A percentile compares a stretch with the other conserved stretches of the same genome.
phyloP scores from a whole-genome alignment of 37 sponge, comb jelly and placozoan species.

The Crambe crambe region DNA sequence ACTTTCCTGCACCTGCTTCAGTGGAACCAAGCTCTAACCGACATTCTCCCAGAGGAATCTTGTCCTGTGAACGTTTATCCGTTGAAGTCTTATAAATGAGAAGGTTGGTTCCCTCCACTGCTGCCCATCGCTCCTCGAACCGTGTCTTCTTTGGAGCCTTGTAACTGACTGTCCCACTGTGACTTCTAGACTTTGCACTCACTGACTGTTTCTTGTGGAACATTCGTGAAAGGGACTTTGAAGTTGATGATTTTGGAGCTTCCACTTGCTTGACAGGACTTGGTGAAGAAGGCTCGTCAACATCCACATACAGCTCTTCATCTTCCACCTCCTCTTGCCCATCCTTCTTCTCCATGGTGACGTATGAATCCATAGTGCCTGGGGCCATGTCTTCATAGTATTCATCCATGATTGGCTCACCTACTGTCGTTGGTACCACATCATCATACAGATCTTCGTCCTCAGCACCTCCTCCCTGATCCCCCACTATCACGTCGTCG shows the following conservation, averaged over 20 bases:
- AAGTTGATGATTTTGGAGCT: not conserved
- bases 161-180: conserved; percentile 20
- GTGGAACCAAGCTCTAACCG: conserved; percentile 12
- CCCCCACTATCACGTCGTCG: conserved; percentile 46
- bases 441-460: conserved; percentile 47
- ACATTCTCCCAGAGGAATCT: conserved; percentile 26
- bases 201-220: conserved; percentile 2
- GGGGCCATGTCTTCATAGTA: conserved; percentile 51
- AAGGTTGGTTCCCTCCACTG: conserved; percentile 32
- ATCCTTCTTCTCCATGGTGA: conserved; percentile 20
- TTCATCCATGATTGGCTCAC: conserved; percentile 7
- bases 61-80: conserved; percentile 31
- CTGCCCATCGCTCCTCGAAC: conserved; percentile 34
- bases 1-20: conserved; percentile 16
- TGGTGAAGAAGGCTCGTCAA: conserved; percentile 11
- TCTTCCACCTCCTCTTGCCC: conserved; percentile 16
- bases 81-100: conserved; percentile 14
- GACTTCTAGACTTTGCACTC: not conserved
- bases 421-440: not conserved
- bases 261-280: not conserved
- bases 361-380: conserved; percentile 23
- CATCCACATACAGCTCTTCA: conserved; percentile 56
- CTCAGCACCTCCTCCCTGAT: conserved; percentile 12
- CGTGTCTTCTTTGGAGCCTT: conserved; percentile 35
- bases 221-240: conserved; percentile 16